Conservation (phyloP, 1,140 invertebrate genomes). For the Harpegnathos saltator region DNA sequence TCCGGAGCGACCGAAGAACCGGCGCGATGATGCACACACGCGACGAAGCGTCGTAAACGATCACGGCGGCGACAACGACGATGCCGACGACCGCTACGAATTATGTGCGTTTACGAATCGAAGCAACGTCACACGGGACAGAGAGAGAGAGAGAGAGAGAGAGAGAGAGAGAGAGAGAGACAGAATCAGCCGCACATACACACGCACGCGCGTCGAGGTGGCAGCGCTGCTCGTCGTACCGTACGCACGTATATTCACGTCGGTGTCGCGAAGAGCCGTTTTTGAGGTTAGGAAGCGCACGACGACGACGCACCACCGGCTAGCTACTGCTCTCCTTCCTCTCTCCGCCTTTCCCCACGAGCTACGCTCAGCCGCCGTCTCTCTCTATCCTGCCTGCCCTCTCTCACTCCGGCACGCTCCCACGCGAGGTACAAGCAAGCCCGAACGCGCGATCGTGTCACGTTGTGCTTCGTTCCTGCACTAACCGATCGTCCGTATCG, state of each 20-base stretch:
- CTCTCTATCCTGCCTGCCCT: slow-evolving; percentile 29
- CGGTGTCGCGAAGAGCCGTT: slow-evolving; percentile 42
- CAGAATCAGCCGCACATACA: background rate
- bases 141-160: too few species aligned
- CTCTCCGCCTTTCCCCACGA: slow-evolving; percentile 52
- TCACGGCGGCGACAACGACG: background rate
- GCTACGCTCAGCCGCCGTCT: slow-evolving; percentile 51
- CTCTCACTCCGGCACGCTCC: slow-evolving; percentile 40
- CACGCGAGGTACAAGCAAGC: slow-evolving; percentile 36
- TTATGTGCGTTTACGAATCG: slow-evolving; percentile 50
- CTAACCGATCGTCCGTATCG: slow-evolving; percentile 44
- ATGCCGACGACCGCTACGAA: too few species aligned
- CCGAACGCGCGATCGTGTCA: slow-evolving; percentile 26
- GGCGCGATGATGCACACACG: background rate
- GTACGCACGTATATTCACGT: slow-evolving; percentile 10
- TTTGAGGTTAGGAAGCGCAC: slow-evolving; percentile 69
- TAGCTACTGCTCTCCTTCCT: slow-evolving; percentile 58
- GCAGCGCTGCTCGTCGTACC: slow-evolving; percentile 46
- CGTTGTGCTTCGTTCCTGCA: slow-evolving; percentile 45
- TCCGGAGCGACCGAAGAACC: background rate
- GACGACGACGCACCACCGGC: slow-evolving; percentile 61
- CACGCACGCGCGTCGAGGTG: slow-evolving; percentile 36
- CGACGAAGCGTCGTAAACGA: background rate
- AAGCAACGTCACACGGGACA: slow-evolving; percentile 46
- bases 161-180: too few species aligned